Evolutionary conservation across 2,797 vertebrate species (phyloP).

Genomic region (Poecilia wingei): DNA sequence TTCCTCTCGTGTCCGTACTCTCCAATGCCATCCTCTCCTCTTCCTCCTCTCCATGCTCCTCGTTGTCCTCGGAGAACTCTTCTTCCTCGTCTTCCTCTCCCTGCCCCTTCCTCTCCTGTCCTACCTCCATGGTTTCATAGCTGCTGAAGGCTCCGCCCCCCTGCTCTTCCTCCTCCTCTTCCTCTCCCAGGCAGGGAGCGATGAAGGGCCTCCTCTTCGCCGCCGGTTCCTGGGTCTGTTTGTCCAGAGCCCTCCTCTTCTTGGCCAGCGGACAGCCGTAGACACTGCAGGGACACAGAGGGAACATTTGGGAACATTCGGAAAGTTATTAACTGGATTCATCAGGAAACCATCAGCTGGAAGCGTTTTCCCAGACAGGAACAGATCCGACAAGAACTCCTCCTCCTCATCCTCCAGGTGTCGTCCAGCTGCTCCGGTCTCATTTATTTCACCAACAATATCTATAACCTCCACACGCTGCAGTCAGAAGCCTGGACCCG

Average conservation of each 20-base stretch:
- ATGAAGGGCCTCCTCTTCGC: conserved; percentile 90
- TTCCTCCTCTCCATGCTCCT: conserved; percentile 74
- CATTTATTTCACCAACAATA: no score
- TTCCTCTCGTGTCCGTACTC: conserved; percentile 50
- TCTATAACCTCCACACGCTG: no score
- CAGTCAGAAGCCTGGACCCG: no score
- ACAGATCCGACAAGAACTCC: background rate
- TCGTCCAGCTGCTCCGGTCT: no score
- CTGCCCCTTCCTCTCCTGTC: conserved; percentile 84
- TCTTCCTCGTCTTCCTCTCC: conserved; percentile 77
- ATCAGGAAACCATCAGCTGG: background rate
- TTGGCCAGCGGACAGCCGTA: conserved; percentile 98
- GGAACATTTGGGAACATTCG: conserved; percentile 1
- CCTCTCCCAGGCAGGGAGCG: conserved; percentile 76
- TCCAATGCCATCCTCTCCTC: conserved; percentile 75
- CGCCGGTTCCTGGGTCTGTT: conserved; percentile 90
- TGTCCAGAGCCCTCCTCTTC: conserved; percentile 96
- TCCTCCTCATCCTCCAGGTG: no score
- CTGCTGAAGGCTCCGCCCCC: conserved; percentile 78
- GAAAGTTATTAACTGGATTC: background rate
- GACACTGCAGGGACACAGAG: conserved; percentile 80
- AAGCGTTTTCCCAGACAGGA: background rate
- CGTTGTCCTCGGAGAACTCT: conserved; percentile 68
- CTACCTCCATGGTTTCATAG: conserved; percentile 85
- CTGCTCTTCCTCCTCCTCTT: conserved; percentile 71